Evolutionary conservation across 2,797 vertebrate species (phyloP), one percentile per base, ranked within the genome.

Genomic region (Scolopax bukidnonensis): DNA sequence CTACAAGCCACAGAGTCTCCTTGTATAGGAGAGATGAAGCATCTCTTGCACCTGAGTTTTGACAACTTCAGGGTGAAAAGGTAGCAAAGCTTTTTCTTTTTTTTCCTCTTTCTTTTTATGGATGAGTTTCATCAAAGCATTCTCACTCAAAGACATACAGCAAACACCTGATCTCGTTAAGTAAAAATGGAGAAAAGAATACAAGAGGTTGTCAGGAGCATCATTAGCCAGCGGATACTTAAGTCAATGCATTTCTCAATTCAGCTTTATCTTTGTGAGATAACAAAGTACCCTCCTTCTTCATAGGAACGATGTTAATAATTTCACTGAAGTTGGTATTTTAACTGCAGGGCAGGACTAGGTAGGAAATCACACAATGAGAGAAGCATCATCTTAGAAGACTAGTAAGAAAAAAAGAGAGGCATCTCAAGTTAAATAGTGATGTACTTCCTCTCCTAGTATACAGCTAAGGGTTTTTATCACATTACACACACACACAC

Each of bases 401-500:
- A 18, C 21, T 11, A 67, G 6, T 16, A 68, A 51, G 47, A 54
- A 63, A 87, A 87, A 43, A 5, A 68, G 5, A n/a, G n/a, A 70
- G 27, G 41, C 8, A 30, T 17, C 25, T 48, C 24, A 5, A 12
- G 15, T 67, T 47, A n/a, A 91, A 80, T 7, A 43, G 19, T 2
- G 14, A 28, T 1, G 4, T 6, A 30, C 13, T 28, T 50, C 28
- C 13, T 64, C 36, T 43, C 54, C 60, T 56, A 4, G 0, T 3
- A 51, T 2, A 47, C 19, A 61, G 2, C 17, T 20, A 47, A 47
- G 27, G n/a, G 21, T 3, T 75, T 68, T 80, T 77, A 91, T 59
- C 80, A n/a, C 0, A 1, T 40, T 11, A 53, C 41, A 68, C 33
- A 24, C 32, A 32, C 41, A 41, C 0, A 1, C 0, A 1, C 43